phyloP scores from a whole-genome alignment of 2,797 vertebrate species.

The Aphelocoma californica region DNA sequence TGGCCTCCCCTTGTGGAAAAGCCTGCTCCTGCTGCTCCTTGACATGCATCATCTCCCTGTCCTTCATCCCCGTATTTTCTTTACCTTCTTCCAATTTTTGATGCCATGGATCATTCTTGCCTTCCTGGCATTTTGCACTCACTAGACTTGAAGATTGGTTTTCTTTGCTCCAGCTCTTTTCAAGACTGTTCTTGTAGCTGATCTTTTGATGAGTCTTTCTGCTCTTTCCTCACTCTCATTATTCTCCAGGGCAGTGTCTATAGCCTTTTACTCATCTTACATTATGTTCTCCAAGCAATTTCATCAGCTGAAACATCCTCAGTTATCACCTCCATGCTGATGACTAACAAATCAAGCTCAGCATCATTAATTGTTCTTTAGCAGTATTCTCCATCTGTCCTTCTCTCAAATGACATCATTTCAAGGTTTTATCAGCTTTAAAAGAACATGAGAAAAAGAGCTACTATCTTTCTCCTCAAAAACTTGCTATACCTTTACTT shows the following conservation, averaged over 20 bases:
- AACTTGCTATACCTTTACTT: not conserved
- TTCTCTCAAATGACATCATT: not conserved
- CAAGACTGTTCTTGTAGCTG: not conserved
- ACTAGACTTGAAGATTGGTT: not conserved
- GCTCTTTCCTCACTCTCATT: not conserved
- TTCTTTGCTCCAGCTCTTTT: not conserved
- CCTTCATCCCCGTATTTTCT: not conserved
- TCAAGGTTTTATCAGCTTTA: slow-evolving; percentile 11
- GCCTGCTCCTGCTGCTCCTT: not conserved
- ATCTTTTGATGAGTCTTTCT: not conserved
- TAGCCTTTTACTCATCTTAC: not conserved
- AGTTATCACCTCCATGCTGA: not conserved
- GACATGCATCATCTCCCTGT: not conserved
- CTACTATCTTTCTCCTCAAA: not conserved
- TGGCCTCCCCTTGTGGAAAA: not conserved
- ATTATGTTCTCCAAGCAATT: not conserved
- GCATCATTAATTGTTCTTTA: slow-evolving; percentile 8
- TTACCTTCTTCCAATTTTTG: not conserved
- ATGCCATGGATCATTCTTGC: not conserved
- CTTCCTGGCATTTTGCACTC: not conserved
- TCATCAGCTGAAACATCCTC: slow-evolving; percentile 14
- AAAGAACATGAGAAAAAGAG: not conserved
- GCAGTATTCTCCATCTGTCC: not conserved
- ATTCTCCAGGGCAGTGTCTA: not conserved
- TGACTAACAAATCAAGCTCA: slow-evolving; percentile 34